Evolutionary conservation across 1,140 invertebrate species (phyloP).

Genomic region (Goniozus legneri): DNA sequence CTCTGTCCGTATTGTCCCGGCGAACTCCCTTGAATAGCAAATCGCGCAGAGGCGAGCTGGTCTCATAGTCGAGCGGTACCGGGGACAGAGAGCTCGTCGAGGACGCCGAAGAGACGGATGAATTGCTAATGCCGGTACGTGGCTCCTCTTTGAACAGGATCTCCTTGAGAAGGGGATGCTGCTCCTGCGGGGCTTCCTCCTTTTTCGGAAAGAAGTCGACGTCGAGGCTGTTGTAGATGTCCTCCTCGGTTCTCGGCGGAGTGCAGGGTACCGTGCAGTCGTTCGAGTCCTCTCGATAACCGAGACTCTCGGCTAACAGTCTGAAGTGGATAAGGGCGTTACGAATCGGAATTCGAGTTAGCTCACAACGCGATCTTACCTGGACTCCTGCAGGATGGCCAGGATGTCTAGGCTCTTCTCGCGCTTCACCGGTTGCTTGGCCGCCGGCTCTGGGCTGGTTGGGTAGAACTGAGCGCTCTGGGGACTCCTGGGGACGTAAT

Average conservation of each 20-base stretch:
- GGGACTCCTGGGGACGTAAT: conserved; percentile 51
- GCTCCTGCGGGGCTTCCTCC: conserved; percentile 29
- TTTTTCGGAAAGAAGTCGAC: conserved; percentile 50
- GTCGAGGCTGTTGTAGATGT: conserved; percentile 50
- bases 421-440: conserved; percentile 51
- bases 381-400: conserved; percentile 52
- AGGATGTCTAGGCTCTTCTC: conserved; percentile 53
- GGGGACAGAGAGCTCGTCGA: conserved; percentile 25
- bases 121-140: conserved; percentile 18
- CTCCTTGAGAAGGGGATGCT: conserved; percentile 35
- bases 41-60: conserved; percentile 13
- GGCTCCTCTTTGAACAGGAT: conserved; percentile 49
- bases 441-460: conserved; percentile 47
- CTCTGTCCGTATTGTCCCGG: conserved; percentile 3
- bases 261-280: conserved; percentile 52
- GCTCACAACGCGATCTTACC: conserved; percentile 24
- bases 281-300: conserved; percentile 50
- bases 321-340: conserved; percentile 35
- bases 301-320: conserved; percentile 49
- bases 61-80: conserved; percentile 15
- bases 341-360: neutral
- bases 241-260: conserved; percentile 48
- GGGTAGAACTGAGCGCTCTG: conserved; percentile 57
- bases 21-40: conserved; percentile 7
- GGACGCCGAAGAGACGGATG: conserved; percentile 20